Conservation (phyloP, 2,113 vertebrate genomes). For the Bubalus kerabau region DNA sequence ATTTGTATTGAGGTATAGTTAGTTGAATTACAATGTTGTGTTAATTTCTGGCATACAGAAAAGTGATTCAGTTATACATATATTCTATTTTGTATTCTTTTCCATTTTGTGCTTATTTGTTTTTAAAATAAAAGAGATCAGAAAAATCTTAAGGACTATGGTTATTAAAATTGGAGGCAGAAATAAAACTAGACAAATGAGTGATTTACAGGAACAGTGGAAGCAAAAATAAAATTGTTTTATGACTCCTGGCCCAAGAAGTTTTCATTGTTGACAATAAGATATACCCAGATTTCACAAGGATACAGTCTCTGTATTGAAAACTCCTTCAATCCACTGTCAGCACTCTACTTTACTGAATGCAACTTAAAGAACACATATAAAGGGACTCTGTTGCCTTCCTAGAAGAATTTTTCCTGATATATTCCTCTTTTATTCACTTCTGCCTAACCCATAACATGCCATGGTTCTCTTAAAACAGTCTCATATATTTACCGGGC, state of each 20-base stretch:
- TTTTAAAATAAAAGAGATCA: background rate
- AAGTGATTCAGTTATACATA: background rate
- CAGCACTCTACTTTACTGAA: background rate
- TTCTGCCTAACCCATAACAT: background rate
- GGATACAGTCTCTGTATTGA: background rate
- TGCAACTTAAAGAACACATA: background rate
- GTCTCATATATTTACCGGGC: background rate
- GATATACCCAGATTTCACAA: background rate
- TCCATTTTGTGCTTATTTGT: background rate
- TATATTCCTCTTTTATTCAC: constrained; percentile 6
- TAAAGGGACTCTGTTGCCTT: background rate
- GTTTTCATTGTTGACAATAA: background rate
- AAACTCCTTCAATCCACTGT: background rate
- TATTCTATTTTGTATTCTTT: background rate
- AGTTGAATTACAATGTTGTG: background rate
- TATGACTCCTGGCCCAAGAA: background rate
- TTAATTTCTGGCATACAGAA: background rate
- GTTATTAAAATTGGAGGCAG: background rate
- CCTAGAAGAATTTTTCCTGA: background rate
- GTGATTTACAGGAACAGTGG: background rate
- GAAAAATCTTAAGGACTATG: background rate
- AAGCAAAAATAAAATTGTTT: background rate
- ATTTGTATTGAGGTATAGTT: background rate
- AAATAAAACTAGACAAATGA: background rate
- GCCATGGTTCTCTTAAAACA: background rate